phyloP scores from a whole-genome alignment of 2,113 vertebrate species.

The Sinocyclocheilus maitianheensis region DNA sequence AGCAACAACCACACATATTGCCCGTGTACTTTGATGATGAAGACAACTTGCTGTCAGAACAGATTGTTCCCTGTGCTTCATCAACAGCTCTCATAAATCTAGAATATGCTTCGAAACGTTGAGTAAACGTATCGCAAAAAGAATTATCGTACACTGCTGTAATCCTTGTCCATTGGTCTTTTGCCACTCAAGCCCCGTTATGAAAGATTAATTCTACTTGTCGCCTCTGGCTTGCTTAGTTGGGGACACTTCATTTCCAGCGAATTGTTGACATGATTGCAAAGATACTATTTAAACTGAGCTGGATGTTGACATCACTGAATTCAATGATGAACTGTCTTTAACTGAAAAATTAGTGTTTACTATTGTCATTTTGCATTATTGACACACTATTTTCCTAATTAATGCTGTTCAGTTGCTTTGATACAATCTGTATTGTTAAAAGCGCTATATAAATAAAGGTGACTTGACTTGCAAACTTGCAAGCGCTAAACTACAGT shows the following conservation, averaged over 20 bases:
- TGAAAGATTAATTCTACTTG: conserved; percentile 11
- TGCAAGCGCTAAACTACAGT: conserved; percentile 37
- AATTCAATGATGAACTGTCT: no score
- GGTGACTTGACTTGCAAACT: neutral
- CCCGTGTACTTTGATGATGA: conserved; percentile 47
- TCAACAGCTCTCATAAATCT: conserved; percentile 32
- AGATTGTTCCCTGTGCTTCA: conserved; percentile 41
- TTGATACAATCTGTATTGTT: no score
- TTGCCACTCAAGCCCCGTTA: neutral
- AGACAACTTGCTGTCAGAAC: conserved; percentile 54
- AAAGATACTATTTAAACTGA: no score
- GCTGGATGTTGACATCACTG: no score
- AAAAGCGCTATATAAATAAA: no score
- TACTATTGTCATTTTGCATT: no score
- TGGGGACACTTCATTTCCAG: no score
- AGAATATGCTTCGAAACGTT: conserved; percentile 45
- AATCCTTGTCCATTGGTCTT: neutral
- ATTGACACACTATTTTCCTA: no score
- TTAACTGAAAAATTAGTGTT: no score
- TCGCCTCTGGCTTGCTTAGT: no score
- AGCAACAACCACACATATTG: conserved; percentile 34
- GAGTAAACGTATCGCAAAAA: neutral
- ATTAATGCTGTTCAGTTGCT: no score
- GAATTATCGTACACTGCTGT: neutral
- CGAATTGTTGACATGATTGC: no score